Base-by-base conservation (phyloP, 2,113 vertebrate genomes). In the Pituophis catenifer region DNA sequence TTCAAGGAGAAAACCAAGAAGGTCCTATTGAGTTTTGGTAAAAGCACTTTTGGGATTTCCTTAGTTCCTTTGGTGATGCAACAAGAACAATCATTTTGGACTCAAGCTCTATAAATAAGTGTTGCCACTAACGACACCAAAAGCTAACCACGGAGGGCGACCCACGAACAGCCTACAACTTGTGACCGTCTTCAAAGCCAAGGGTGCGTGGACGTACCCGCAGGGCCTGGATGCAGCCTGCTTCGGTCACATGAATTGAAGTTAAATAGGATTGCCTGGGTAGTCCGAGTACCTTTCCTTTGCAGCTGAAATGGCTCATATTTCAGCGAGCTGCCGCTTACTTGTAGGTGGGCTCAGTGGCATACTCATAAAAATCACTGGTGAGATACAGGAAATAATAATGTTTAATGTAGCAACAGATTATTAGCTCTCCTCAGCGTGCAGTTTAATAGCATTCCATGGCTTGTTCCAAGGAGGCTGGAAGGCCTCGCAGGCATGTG, bases 401-500 rank as follows among this genome's bases (percentile, higher is more conserved):
- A 54, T 95, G 91, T 94, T 97, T 96, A 97, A 97, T 95, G 93
- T 95, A 96, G 94, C 95, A 96, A 95, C 95, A 96, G 86, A 92
- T 94, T 95, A 93, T 96, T 94, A 96, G 95, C 54, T 89, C 87
- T 93, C 95, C 93, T 96, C 91, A 89, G 95, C 8, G 93, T 92
- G 94, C 89, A 89, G 70, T 0, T 93, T 96, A 93, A 93, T 62
- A 92, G 52, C 57, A 11, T 87, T 95, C 8, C 0, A 0, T 86
- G 58, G 91, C 48, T 95, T 93, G 21, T 87, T 95, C 91, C 90
- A 94, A 91, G 90, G 29, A 93, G 52, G 89, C 89, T 95, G 93
- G 92, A 62, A 88, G 0, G 0, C 12, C 52, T 26, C 29, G 9
- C 89, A 95, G 90, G 58, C n/a, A 92, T 91, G 24, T 8, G 54